A percentile compares a stretch with the other conserved stretches of the same genome.
Evolutionary conservation across 1,140 invertebrate genomes (phyloP).

Genomic region (Drosophila teissieri): DNA sequence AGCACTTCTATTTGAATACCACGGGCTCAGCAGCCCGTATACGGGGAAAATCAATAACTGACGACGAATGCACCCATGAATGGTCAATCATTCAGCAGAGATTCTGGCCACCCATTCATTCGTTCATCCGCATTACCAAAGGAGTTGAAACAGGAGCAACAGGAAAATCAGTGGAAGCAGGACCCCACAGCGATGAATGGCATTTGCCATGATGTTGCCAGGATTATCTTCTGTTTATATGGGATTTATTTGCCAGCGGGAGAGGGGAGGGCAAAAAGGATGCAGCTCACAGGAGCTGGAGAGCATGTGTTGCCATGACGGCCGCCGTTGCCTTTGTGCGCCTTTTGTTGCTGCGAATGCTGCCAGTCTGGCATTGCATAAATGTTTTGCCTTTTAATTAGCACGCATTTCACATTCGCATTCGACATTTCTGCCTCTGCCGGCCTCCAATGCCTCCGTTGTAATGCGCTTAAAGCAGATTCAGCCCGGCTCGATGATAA

Average conservation of each 20-base stretch:
- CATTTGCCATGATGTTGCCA: constrained; percentile 66
- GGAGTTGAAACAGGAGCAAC: constrained; percentile 16
- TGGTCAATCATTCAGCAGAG: constrained; percentile 36
- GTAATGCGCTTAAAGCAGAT: constrained; percentile 70
- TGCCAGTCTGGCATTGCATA: constrained; percentile 67
- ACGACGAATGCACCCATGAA: constrained; percentile 43
- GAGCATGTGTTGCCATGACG: constrained; percentile 71
- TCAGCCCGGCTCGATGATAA: constrained; percentile 7
- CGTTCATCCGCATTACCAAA: constrained; percentile 41
- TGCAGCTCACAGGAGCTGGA: neutral
- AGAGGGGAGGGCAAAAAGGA: constrained; percentile 1
- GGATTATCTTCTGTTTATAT: constrained; percentile 83
- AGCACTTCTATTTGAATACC: constrained; percentile 60
- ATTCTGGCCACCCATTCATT: constrained; percentile 15
- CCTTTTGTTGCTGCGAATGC: constrained; percentile 42
- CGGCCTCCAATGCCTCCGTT: constrained; percentile 14
- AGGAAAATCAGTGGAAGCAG: constrained; percentile 18
- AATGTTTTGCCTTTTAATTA: constrained; percentile 83
- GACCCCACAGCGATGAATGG: constrained; percentile 54
- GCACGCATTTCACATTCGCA: constrained; percentile 59
- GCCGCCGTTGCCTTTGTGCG: constrained; percentile 61
- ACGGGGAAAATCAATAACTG: constrained; percentile 47
- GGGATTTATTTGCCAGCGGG: constrained; percentile 65
- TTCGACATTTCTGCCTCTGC: constrained; percentile 27
- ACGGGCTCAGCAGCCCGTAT: neutral